Base-by-base conservation (phyloP, 1,140 invertebrate genomes). In the Zaprionus africanus region DNA sequence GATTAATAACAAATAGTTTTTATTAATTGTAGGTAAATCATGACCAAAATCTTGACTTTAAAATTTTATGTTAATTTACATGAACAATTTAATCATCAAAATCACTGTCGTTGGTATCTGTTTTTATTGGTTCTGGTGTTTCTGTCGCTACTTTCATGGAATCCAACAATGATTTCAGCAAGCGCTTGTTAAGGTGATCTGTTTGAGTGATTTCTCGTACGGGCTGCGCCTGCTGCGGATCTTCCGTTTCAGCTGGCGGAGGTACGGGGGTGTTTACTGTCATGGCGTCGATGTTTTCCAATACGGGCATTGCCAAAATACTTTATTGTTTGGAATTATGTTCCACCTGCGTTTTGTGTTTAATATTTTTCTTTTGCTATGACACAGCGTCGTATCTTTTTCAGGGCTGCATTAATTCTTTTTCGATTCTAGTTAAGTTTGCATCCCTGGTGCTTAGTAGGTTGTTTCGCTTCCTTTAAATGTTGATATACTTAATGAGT, bases 201-300 rank as follows among this genome's bases (percentile, higher is more conserved):
- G 91, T 92, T 76, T 92, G 91, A 4, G 85, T 92, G 38, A 92
- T 9, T 65, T 92, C 91, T 5, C 91, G 71, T 6, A 72, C 76
- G 5, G 81, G 53, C 26, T 88, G 84, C 1, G 63, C 34, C 46
- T 88, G 81, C 1, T 54, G 58, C 13, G 56, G 49, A 4, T 64
- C 51, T 7, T 73, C 73, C 0, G 49, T 28, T 31, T 90, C 81
- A 7, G 36, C 53, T 9, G 75, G 53, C 24, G 68, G 64, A n/a
- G 71, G 63, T 17, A 81, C 81, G 51, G 81, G 77, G 5, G 81
- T 69, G 26, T 73, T 77, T 12, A 73, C 75, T n/a, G 70, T 59
- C 78, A 87, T 73, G 19, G 49, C 67, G 38, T 76, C 69, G 17
- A 88, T 88, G 51, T 88, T 73, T 72, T 87, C 85, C 61, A 60